Base-by-base conservation (phyloP, 2,113 vertebrate genomes). In the Oxyura jamaicensis region DNA sequence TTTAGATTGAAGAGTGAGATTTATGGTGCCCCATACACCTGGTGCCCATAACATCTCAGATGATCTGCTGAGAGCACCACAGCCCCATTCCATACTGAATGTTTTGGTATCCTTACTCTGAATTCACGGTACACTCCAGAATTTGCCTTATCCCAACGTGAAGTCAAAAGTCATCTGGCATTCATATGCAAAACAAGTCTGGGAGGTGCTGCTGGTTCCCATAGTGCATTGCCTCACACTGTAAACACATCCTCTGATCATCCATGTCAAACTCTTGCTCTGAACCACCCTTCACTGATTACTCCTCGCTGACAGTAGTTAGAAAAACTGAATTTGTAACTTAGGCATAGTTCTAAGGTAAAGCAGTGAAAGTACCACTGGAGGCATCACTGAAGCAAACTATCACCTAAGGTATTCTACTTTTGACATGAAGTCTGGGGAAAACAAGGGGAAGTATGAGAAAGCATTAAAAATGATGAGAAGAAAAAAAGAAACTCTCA, bases 21-120 rank as follows among this genome's bases (percentile, higher is more conserved):
- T 87, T 74, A 59, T 13, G 35, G 69, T 31, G 28, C 2, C 8
- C 17, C 0, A 0, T 39, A 48, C n/a, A 15, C 22, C 28, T 84
- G 33, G 7, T 65, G 35, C 14, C n/a, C 4, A 6, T 15, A 67
- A 79, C 0, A 0, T 55, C 8, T 25, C 18, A 26, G 11, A 74
- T 2, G 5, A 67, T 3, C 9, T 42, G 18, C 68, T 39, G 53
- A 73, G 53, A 2, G 6, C 8, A 60, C 25, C 39, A 36, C 58
- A 83, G 22, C 9, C 68, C 31, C 5, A 4, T 72, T 63, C 8
- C 20, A 85, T 22, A 7, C 56, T 48, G 15, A 58, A 26, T 3
- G 0, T 29, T 66, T n/a, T 29, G 20, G 10, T 36, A 36, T 28
- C 31, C 44, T 50, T 53, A 62, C 23, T 53, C 39, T 65, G 28